Base-by-base conservation (phyloP, 1,140 invertebrate species). In the Neelides sp. region DNA sequence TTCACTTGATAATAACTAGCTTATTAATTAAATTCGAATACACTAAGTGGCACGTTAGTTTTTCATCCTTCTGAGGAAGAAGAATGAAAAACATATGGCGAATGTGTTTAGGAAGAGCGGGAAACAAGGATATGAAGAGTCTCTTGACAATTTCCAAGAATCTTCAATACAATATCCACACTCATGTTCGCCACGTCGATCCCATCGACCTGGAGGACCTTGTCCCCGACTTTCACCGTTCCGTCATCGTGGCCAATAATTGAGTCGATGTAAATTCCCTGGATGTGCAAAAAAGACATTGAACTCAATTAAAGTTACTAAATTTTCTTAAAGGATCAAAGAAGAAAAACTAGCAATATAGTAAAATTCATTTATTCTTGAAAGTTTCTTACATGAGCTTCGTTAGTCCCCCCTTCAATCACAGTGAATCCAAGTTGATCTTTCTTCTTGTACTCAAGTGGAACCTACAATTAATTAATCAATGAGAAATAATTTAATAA, bases 161-260 rank as follows among this genome's bases (percentile, higher is more conserved):
- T 55, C 48, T 57, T 61, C 13, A 48, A 45, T 5, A 61, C 58
- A 37, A 61, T 61, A 20, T 59, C 53, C 20, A 59, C 24, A n/a
- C 43, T 37, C 58, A 61, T 61, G 24, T 75, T 75, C 34, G 73
- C 73, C 56, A 77, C 72, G 63, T 77, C 75, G 56, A 73, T 73
- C 44, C 75, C 75, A 62, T 77, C 75, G 27, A 77, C 73, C 61
- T 78, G 74, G 24, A 78, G 62, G 48, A 78, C 69, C 64, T 77
- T 77, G 55, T 78, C 75, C 28, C 74, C 74, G 2, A 73, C 66
- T 57, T 67, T 68, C 44, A 78, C 64, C 39, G 71, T 65, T 26
- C 68, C 68, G 57, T 71, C 69, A 20, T 74, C 75, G 40, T 69
- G 71, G 17, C 72, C 68, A 26, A 74, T 70, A 13, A 75, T 69